These are phyloP conservation scores for Lasius platythorax DNA, from an alignment of 2,888 invertebrate species.

Conservation along the genomic window DNA sequence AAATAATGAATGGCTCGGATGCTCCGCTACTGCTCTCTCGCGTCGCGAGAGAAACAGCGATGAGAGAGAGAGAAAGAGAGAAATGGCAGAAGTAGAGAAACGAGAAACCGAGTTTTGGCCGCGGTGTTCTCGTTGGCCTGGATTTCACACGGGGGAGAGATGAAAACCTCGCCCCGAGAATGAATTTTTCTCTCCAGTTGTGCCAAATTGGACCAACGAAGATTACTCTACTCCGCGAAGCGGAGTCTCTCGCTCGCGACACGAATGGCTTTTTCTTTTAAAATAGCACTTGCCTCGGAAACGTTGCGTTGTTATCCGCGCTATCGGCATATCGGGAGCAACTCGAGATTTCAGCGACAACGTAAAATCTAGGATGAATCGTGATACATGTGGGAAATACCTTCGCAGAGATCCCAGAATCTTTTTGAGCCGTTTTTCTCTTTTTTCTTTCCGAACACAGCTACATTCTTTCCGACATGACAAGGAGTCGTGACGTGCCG, in stretches of 20 bases:
- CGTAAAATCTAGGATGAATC: slow-evolving; percentile 1
- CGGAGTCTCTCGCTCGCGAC: background rate
- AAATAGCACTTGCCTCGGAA: background rate
- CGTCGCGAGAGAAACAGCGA: slow-evolving; percentile 30
- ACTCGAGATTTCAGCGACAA: slow-evolving; percentile 3
- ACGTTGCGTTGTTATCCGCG: background rate
- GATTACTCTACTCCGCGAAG: slow-evolving; percentile 63
- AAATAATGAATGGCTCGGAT: slow-evolving; percentile 84
- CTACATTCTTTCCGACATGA: slow-evolving; percentile 35
- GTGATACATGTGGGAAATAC: background rate
- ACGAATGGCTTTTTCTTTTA: slow-evolving; percentile 1
- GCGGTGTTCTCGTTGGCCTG: slow-evolving; percentile 70
- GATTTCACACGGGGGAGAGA: slow-evolving; percentile 71
- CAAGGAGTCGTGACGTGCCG: slow-evolving; percentile 54
- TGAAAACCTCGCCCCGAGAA: slow-evolving; percentile 70
- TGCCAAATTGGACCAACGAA: slow-evolving; percentile 74
- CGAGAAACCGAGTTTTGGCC: slow-evolving; percentile 67
- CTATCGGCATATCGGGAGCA: slow-evolving; percentile 9
- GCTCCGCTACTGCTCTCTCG: slow-evolving; percentile 54
- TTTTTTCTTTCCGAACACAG: slow-evolving; percentile 31
- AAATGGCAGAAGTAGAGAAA: slow-evolving; percentile 46
- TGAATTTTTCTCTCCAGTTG: slow-evolving; percentile 69
- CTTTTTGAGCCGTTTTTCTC: slow-evolving; percentile 23
- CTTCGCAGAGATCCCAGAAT: background rate
- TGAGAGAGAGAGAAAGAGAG: slow-evolving; percentile 44